A percentile compares a stretch with the other conserved stretches of the same genome.
Evolutionary conservation across 2,113 vertebrate genomes (phyloP).

Genomic region (Percina caprodes): DNA sequence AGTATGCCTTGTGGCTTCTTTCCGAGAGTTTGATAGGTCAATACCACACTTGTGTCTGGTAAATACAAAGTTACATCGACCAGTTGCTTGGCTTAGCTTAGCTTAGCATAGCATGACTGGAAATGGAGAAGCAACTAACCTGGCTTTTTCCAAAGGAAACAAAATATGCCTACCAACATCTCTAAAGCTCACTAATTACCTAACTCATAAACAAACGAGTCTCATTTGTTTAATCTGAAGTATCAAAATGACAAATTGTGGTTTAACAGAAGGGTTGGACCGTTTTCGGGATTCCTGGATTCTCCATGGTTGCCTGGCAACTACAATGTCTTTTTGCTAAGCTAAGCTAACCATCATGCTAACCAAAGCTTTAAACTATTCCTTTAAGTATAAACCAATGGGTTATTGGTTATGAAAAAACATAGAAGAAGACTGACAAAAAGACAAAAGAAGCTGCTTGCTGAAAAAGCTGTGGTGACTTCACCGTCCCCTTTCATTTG

Average conservation of each 20-base stretch:
- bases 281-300: background rate
- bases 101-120: conserved; percentile 1
- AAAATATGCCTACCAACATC: background rate
- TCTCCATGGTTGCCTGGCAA: background rate
- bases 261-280: background rate
- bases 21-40: background rate
- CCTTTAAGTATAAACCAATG: background rate
- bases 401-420: background rate
- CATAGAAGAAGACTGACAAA: background rate
- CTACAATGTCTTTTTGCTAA: background rate
- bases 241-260: background rate
- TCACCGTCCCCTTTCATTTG: background rate
- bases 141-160: background rate
- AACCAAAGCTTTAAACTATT: background rate
- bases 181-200: background rate
- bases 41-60: background rate
- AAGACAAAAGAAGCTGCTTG: background rate
- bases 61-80: background rate
- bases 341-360: background rate
- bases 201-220: too few species aligned
- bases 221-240: background rate
- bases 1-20: background rate
- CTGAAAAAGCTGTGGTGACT: background rate
- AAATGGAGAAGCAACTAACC: background rate
- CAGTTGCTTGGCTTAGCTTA: conserved; percentile 16